Evolutionary conservation across 2,113 vertebrate genomes (phyloP), one percentile per base, ranked within the genome.

Genomic region (Dicentrarchus labrax): DNA sequence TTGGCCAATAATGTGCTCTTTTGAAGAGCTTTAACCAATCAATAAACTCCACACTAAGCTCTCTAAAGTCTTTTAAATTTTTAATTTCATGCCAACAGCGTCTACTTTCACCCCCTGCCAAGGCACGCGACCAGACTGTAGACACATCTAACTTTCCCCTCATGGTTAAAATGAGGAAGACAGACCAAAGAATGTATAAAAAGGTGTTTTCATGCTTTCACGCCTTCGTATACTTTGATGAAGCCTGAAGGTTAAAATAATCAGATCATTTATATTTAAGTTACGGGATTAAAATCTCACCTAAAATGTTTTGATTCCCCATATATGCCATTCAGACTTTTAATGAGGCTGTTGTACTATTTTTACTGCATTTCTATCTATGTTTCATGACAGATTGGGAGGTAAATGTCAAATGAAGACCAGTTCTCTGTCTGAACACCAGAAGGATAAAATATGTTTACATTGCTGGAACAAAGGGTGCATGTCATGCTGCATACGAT

Each of bases 381-480:
- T 66, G 62, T 41, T 48, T 72, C 3, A 3, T 10, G 64, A 50
- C 54, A 64, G 60, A 85, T 45, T 56, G 6, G 47, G 24, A 69
- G 47, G 36, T 85, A 81, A 88, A 88, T 86, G 88, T 89, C 83
- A 85, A 54, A 56, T 17, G 53, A 68, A 75, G 72, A 80, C 45
- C 68, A 43, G 24, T 7, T 12, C 36, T 65, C n/a, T 24, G 45
- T 66, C 54, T 45, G 54, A 88, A 48, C 45, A 50, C 30, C 79
- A 67, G 50, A 77, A 66, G 82, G 83, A 88, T 83, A 59, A 89
- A 92, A 85, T 88, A 89, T 93, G 91, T 94, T 92, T 90, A 86
- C 81, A 71, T 86, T 78, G 84, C 72, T 73, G 77, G 89, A 90
- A 89, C 88, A 91, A 85, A 82, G 72, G 75, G 53, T 62, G 45